These are phyloP conservation scores for Eulimnadia texana DNA, from an alignment of 1,140 invertebrate species.

Conservation along the genomic window DNA sequence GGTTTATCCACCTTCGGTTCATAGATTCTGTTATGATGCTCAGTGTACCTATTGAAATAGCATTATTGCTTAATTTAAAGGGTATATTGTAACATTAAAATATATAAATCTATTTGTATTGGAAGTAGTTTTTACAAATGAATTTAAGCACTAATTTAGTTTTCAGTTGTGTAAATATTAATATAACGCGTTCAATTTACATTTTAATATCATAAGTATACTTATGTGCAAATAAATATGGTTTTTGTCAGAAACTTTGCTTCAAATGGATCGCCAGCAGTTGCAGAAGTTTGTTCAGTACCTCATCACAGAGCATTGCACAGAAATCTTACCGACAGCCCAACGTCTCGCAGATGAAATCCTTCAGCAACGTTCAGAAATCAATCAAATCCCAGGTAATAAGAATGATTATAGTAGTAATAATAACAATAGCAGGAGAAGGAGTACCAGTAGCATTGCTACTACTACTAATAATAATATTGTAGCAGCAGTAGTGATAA, in stretches of 20 bases:
- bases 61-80: too few relatives aligned
- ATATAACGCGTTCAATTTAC: neutral
- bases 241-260: slow-evolving; percentile 57
- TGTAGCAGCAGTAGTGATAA: too few relatives aligned
- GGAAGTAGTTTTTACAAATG: neutral
- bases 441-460: too few relatives aligned
- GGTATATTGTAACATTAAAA: too few relatives aligned
- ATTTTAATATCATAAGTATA: neutral
- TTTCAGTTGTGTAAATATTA: neutral
- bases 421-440: too few relatives aligned
- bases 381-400: slow-evolving; percentile 46
- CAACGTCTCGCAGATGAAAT: slow-evolving; percentile 73
- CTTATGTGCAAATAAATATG: too few relatives aligned
- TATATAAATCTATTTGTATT: too few relatives aligned
- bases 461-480: too few relatives aligned
- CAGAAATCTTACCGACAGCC: slow-evolving; percentile 70
- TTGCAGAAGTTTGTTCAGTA: slow-evolving; percentile 88
- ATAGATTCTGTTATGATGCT: too few relatives aligned
- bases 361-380: slow-evolving; percentile 55
- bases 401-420: neutral
- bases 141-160: neutral
- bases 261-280: slow-evolving; percentile 70
- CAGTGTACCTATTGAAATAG: too few relatives aligned
- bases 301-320: slow-evolving; percentile 76
- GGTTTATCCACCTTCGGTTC: too few relatives aligned